Evolutionary conservation across 2,113 vertebrate genomes (phyloP).

Genomic region (cat (Felis catus)): DNA sequence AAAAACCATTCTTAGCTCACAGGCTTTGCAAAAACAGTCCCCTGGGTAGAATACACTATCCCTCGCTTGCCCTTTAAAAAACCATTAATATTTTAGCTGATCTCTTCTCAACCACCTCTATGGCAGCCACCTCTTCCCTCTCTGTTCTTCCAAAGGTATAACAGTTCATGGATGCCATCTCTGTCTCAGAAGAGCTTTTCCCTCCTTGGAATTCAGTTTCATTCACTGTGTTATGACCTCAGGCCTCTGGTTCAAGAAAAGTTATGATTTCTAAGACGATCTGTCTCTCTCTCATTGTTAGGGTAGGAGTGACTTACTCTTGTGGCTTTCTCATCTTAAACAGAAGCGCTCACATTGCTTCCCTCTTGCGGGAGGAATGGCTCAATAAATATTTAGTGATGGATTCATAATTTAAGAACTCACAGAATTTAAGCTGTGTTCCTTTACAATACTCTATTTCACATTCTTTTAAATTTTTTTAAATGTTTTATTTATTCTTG

Average conservation of each 20-base stretch:
- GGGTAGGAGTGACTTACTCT: not conserved
- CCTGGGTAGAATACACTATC: not conserved
- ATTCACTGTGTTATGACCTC: not conserved
- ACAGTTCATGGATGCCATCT: not conserved
- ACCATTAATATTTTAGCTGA: not conserved
- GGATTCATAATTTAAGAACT: constrained; percentile 23
- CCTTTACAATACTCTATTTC: not conserved
- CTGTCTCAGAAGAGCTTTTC: not conserved
- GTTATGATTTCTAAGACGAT: not conserved
- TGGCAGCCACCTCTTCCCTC: not conserved
- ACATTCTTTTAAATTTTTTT: not conserved
- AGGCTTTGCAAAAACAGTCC: not conserved
- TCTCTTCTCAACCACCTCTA: not conserved
- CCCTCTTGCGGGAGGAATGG: not conserved
- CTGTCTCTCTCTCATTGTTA: not conserved
- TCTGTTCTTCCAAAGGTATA: not conserved
- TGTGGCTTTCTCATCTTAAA: not conserved
- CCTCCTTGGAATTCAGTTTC: not conserved
- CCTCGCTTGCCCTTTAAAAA: not conserved
- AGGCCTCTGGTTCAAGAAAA: not conserved
- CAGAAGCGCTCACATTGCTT: not conserved
- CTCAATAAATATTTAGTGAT: constrained; percentile 2
- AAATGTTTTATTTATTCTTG: too few relatives aligned
- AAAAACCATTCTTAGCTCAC: not conserved
- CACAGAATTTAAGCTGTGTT: not conserved